Percentiles rank a stretch among this genome's conserved stretches.
Conservation (phyloP, 2,797 vertebrate genomes). For the Allobates femoralis region DNA sequence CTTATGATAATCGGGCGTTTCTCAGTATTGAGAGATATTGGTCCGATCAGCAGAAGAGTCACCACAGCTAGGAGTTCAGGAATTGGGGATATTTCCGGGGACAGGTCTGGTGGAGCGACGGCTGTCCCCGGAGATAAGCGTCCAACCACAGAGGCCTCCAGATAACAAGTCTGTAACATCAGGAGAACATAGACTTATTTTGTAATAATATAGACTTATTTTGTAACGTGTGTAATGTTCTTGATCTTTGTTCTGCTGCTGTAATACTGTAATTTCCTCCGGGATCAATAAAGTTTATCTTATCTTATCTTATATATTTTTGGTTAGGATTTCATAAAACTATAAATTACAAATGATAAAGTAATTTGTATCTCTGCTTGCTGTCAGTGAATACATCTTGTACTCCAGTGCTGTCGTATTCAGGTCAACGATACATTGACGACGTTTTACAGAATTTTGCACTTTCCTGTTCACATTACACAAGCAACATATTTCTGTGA, state of each 20-base stretch:
- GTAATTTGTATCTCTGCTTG: neutral
- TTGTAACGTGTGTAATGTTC: too few relatives aligned
- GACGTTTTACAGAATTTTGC: neutral
- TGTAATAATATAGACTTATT: neutral
- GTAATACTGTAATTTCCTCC: too few relatives aligned
- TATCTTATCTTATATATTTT: neutral
- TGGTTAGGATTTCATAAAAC: neutral
- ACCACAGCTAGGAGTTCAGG: neutral
- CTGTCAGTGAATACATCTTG: neutral
- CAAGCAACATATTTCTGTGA: neutral
- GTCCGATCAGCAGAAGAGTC: too few relatives aligned
- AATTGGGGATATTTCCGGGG: neutral
- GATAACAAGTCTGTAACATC: neutral
- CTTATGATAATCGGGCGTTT: neutral
- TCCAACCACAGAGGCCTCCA: neutral
- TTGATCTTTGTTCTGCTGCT: too few relatives aligned
- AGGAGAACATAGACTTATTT: neutral
- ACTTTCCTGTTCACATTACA: neutral
- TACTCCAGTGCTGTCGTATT: neutral
- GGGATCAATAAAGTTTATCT: too few relatives aligned
- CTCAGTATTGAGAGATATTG: neutral
- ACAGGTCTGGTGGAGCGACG: neutral
- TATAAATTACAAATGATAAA: neutral
- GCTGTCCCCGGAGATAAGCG: neutral
- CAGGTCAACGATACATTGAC: too few relatives aligned